Evolutionary conservation across 2,888 invertebrate species (phyloP).

Genomic region (Liopterus haemorrhoidalis): DNA sequence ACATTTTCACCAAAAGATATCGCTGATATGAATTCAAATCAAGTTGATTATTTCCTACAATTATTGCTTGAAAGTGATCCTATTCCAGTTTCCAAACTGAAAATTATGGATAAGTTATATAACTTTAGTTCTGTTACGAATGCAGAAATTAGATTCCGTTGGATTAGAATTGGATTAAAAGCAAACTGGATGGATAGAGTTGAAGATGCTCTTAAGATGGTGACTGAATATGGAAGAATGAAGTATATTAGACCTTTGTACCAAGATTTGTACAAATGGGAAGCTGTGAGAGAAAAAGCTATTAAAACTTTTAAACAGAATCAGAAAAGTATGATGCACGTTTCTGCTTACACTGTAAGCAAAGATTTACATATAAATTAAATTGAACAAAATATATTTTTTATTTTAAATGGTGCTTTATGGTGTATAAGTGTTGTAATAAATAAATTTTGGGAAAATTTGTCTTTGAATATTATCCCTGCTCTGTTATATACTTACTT

Average conservation of each 20-base stretch:
- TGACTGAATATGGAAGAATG: slow-evolving; percentile 82
- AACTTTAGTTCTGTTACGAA: slow-evolving; percentile 61
- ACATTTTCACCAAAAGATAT: slow-evolving; percentile 52
- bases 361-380: slow-evolving; percentile 76
- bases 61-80: slow-evolving; percentile 56
- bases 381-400: too few species aligned
- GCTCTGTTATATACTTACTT: too few species aligned
- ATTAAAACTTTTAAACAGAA: slow-evolving; percentile 67
- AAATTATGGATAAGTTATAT: slow-evolving; percentile 59
- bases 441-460: too few species aligned
- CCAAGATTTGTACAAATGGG: slow-evolving; percentile 77
- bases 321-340: slow-evolving; percentile 76
- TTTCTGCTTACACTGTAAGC: slow-evolving; percentile 65
- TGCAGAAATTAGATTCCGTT: slow-evolving; percentile 71
- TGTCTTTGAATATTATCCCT: too few species aligned
- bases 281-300: slow-evolving; percentile 59
- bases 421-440: too few species aligned
- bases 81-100: slow-evolving; percentile 52
- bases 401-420: too few species aligned
- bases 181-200: slow-evolving; percentile 64
- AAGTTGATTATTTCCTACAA: slow-evolving; percentile 63
- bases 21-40: slow-evolving; percentile 54
- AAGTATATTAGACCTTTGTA: slow-evolving; percentile 87
- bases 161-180: slow-evolving; percentile 72
- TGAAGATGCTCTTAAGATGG: slow-evolving; percentile 64